Evolutionary conservation across 2,888 invertebrate genomes (phyloP), one percentile per base, ranked within the genome.

Genomic region (Uloborus plumipes): DNA sequence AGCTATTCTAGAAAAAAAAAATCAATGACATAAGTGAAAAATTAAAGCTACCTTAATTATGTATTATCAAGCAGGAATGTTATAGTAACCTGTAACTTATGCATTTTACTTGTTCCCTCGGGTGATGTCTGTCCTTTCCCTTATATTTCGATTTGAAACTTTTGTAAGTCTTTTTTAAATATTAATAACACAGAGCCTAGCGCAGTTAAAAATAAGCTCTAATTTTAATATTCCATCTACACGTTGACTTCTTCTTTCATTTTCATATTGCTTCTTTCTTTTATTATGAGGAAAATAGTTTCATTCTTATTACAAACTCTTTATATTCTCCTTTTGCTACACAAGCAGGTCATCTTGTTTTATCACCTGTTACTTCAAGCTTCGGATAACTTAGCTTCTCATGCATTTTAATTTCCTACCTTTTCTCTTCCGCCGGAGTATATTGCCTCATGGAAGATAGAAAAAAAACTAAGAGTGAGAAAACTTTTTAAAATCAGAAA

Each of bases 321-420:
- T 70, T 55, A 70, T 31, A 70, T 20, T 49, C 58, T 20, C 20
- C 72, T 22, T 39, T 11, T 50, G 49, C 18, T 67, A 18, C 15
- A n/a, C n/a, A 55, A n/a, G 39, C 20, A 14, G 73, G 64, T 67
- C 67, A 67, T 50, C n/a, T 18, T 18, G 67, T 67, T 69, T 69
- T 76, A 76, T 62, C 61, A 62, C 61, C 59, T 26, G 66, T 50
- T 47, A 55, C 49, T 66, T 55, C 59, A 26, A 22, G 61, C 50
- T n/a, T 22, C 22, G 66, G 39, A 20, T 20, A 50, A 20, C 39
- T 50, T 64, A 18, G 39, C 39, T 39, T 55, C 72, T 73, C 79
- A 79, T 79, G 72, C 79, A 79, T 79, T 79, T 79, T 79, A 79
- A 79, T 79, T 79, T 73, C 66, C 31, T 65, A 31, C 58, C 58